Percentiles rank a stretch among this genome's conserved stretches.
These are phyloP conservation scores for Progne subis DNA, from an alignment of 2,113 vertebrate species.

Conservation along the genomic window DNA sequence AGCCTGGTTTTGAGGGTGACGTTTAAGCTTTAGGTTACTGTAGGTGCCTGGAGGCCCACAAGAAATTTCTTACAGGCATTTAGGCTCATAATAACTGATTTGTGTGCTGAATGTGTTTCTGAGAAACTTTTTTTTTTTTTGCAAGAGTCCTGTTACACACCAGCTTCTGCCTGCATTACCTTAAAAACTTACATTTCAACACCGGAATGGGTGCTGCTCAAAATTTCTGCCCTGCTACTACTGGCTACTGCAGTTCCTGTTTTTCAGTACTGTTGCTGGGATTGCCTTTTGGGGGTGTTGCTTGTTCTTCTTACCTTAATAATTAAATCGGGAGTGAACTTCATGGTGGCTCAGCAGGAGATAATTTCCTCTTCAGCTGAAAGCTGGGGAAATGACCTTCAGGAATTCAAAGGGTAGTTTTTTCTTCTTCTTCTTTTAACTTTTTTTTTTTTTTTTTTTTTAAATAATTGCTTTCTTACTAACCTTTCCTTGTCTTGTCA, in stretches of 20 bases:
- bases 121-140: not conserved
- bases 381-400: not conserved
- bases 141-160: not conserved
- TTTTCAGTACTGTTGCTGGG: not conserved
- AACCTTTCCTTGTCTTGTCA: not conserved
- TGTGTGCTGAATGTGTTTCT: not conserved
- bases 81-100: not conserved
- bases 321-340: not conserved
- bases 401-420: not conserved
- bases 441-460: not conserved
- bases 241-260: not conserved
- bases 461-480: not conserved
- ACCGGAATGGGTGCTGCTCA: not conserved
- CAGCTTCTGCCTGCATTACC: not conserved
- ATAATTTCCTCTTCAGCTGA: not conserved
- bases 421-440: not conserved
- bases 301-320: not conserved
- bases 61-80: not conserved
- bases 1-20: not conserved
- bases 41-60: not conserved
- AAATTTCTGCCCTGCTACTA: not conserved
- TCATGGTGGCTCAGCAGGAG: not conserved
- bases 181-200: not conserved
- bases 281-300: constrained; percentile 1
- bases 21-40: not conserved